Evolutionary conservation across 2,113 vertebrate genomes (phyloP), one percentile per base, ranked within the genome.

Genomic region (Gallinago undulata): DNA sequence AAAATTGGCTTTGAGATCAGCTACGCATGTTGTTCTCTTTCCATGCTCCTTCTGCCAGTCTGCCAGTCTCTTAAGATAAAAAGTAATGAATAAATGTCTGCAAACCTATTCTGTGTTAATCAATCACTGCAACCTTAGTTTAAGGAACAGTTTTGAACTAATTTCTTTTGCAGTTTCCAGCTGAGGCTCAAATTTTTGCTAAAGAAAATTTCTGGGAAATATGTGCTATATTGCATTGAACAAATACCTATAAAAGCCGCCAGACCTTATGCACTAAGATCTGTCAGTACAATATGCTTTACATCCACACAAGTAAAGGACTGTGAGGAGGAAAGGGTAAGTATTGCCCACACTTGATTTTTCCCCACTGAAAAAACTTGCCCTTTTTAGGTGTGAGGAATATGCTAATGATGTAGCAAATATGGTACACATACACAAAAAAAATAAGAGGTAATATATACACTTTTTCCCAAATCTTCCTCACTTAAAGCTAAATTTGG

Each of bases 71-170:
- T 82, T n/a, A 86, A 88, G 39, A 72, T 13, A 82, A 87, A 86
- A 83, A 62, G 11, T 47, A 66, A 77, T 62, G 27, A 66, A 81
- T 86, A 85, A 63, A 23, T n/a, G 5, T 76, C n/a, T 91, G 63
- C 70, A 94, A 94, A 90, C 30, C 70, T 87, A 56, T 39, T 50
- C 11, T 90, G 45, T 57, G 10, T 93, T 96, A 92, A 97, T 75
- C 51, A 88, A 68, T 64, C 87, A 85, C 31, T 5, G 17, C 22
- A 77, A 64, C 33, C 64, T 60, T 63, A 68, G 35, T 89, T 87
- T 62, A n/a, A 74, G 82, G 94, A 81, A 93, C 33, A 45, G 25
- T 85, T 96, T 82, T 92, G 19, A 94, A 88, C 24, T 87, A 18
- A 76, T 77, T 83, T 90, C 48, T 48, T 81, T 70, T 81, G 5